Percentiles rank a stretch among this genome's conserved stretches.
Conservation (phyloP, 2,113 vertebrate genomes). For the Cygnus atratus region DNA sequence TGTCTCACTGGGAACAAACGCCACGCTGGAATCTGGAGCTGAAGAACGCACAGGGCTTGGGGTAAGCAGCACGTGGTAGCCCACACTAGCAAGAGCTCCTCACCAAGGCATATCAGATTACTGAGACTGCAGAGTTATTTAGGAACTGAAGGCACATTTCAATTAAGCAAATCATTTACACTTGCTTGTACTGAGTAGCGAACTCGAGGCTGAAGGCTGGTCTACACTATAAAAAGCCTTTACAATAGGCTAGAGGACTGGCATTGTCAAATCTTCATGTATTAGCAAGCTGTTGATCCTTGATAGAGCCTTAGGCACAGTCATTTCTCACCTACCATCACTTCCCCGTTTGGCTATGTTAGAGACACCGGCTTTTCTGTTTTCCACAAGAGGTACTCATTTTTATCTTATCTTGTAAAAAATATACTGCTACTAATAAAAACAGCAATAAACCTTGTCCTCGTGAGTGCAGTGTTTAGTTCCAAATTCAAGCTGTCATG, state of each 20-base stretch:
- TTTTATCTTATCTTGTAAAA: neutral
- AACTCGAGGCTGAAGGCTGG: neutral
- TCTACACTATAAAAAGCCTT: neutral
- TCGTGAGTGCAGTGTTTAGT: neutral
- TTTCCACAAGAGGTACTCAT: neutral
- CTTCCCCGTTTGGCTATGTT: neutral
- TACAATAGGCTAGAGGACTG: neutral
- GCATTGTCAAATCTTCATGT: neutral
- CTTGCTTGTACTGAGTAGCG: neutral
- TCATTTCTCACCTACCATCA: neutral
- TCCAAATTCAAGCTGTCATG: neutral
- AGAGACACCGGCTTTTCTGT: neutral
- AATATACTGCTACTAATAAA: neutral
- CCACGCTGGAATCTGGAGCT: neutral
- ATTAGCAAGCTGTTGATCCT: neutral
- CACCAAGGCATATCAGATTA: neutral
- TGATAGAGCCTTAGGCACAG: neutral
- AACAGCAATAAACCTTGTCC: neutral
- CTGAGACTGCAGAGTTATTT: neutral
- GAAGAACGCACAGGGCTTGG: neutral
- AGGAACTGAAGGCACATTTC: neutral
- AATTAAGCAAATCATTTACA: neutral
- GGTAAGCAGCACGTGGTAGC: neutral
- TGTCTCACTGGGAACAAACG: neutral
- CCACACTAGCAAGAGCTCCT: neutral